Base-by-base conservation (phyloP, 2,113 vertebrate genomes). In the Aix galericulata region DNA sequence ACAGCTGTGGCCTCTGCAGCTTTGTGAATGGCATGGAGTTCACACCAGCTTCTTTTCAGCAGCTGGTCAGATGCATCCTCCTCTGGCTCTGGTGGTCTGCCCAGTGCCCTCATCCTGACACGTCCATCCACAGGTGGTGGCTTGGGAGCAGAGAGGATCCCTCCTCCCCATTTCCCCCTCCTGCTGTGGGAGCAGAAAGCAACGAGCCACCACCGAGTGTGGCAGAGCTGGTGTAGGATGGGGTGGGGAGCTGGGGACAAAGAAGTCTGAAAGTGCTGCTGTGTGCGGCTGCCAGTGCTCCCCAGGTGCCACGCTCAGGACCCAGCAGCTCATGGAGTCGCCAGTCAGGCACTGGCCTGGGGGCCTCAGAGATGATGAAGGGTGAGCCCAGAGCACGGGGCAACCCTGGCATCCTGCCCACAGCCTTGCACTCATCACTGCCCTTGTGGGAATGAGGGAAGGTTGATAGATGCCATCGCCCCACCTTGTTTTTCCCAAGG, bases 181-280 rank as follows among this genome's bases (percentile, higher is more conserved):
- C 46, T 48, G 25, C 23, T 36, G 15, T 36, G 11, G 8, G 68
- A 36, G n/a, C 25, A 50, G 34, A 71, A 34, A 18, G 48, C 46
- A 52, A 52, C n/a, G 46, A 27, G 25, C n/a, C 48, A 50, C n/a
- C 12, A 23, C 46, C 27, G 11, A 52, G n/a, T 52, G n/a, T n/a
- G 7, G 21, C 66, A 68, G 64, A 67, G 31, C 17, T 46, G 13
- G 26, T 27, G 48, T 20, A 52, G 48, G 34, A 52, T 21, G 36
- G 11, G 10, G 25, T 63, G 25, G 26, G 16, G 6, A 55, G 46
- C 14, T 9, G 8, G 27, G 25, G 26, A 4, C 23, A 31, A 20
- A 64, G 55, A 25, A 22, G 21, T 42, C 40, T 0, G 2, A 2
- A 12, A 10, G 23, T 10, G 48, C 11, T 25, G 31, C 38, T 42